Evolutionary conservation across 2,888 invertebrate species (phyloP), one percentile per base, ranked within the genome.

Genomic region (Stenodema calcarata): DNA sequence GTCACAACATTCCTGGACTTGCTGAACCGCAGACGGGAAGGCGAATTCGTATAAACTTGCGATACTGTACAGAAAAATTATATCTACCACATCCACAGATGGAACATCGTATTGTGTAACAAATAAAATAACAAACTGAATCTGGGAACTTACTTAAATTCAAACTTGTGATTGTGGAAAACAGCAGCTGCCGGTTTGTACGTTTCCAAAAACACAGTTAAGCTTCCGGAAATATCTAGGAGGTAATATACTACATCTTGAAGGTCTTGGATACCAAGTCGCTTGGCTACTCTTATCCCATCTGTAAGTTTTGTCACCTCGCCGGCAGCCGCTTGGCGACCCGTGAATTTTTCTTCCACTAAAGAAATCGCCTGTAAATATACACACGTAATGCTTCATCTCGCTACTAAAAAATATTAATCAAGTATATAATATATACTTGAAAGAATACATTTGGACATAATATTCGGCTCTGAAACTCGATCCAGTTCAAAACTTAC

Each of bases 41-140:
- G 95, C 94, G 89, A 93, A 93, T 89, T 96, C 95, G 91, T 97
- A 97, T 88, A 96, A 93, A 88, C 93, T 93, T 88, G 95, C 94
- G 91, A 97, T 92, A 91, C 96, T 96, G 92, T 76, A 92, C 92
- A 84, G 88, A 89, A 88, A 88, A 85, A 82, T 62, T 85, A 79
- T 47, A 44, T 87, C 14, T 18, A 35, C 27, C 0, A 80, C 6
- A n/a, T n/a, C n/a, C n/a, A n/a, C n/a, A n/a, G n/a, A 35, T 35
- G 35, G 7, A 35, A 35, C 35, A 35, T 35, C 4, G 35, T 35
- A 35, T 35, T n/a, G n/a, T n/a, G n/a, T n/a, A n/a, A n/a, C n/a
- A n/a, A n/a, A n/a, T n/a, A n/a, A n/a, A n/a, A n/a, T n/a, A n/a
- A n/a, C n/a, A n/a, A n/a, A n/a, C n/a, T 7, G 35, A 35, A 2